Conservation (phyloP, 2,888 invertebrate genomes). For the Emmelina monodactyla region DNA sequence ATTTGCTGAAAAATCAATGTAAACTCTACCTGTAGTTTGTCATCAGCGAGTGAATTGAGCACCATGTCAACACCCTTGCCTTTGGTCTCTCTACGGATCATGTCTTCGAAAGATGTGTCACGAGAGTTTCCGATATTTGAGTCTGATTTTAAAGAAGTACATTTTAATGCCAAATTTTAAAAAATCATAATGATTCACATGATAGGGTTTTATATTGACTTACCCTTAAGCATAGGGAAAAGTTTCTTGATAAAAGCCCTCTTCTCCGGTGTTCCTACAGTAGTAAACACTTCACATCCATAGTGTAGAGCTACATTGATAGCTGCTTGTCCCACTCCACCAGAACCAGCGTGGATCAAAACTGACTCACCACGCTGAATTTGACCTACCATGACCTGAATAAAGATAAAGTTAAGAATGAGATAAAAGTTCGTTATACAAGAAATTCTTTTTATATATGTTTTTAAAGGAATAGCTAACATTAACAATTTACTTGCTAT, state of each 20-base stretch:
- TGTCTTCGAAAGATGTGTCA: slow-evolving; percentile 85
- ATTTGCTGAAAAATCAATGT: neutral
- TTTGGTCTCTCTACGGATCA: slow-evolving; percentile 80
- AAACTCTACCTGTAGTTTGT: slow-evolving; percentile 74
- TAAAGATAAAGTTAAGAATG: too few species aligned
- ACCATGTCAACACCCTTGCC: slow-evolving; percentile 92
- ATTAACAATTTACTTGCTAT: too few species aligned
- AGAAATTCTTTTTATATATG: too few species aligned
- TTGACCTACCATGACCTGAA: slow-evolving; percentile 69
- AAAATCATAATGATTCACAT: too few species aligned
- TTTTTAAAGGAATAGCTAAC: too few species aligned
- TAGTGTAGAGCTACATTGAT: slow-evolving; percentile 90
- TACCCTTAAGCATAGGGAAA: slow-evolving; percentile 78
- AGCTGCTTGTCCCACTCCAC: slow-evolving; percentile 97
- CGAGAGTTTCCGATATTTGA: slow-evolving; percentile 87
- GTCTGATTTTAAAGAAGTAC: slow-evolving; percentile 26
- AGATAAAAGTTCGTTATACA: too few species aligned
- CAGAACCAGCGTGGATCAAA: slow-evolving; percentile 93
- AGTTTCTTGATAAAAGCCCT: slow-evolving; percentile 86
- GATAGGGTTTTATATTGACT: slow-evolving; percentile 1
- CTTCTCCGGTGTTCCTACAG: slow-evolving; percentile 90
- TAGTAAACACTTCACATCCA: slow-evolving; percentile 92
- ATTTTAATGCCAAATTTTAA: too few species aligned
- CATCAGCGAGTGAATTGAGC: slow-evolving; percentile 90
- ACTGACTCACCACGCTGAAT: slow-evolving; percentile 85